phyloP scores from a whole-genome alignment of 2,113 vertebrate species.

The Ramphastos sulfuratus region DNA sequence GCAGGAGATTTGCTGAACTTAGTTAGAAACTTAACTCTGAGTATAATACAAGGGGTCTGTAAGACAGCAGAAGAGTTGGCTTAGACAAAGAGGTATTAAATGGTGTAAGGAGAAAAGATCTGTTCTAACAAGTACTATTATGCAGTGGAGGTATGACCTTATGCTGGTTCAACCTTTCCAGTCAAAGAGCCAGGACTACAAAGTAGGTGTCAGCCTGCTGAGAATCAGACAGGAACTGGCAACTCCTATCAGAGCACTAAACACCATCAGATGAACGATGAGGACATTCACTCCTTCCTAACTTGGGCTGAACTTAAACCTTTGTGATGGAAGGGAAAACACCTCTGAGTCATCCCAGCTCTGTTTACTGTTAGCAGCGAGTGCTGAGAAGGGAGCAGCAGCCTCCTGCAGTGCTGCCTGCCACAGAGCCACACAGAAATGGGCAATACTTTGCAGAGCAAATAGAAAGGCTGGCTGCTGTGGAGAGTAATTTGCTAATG shows the following conservation, averaged over 20 bases:
- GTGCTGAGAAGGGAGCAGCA: neutral
- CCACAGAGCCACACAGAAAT: neutral
- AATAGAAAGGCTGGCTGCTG: neutral
- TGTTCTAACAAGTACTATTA: neutral
- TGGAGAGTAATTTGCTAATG: neutral
- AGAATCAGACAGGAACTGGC: neutral
- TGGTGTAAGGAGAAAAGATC: neutral
- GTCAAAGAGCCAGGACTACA: neutral
- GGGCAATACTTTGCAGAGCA: neutral
- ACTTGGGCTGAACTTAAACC: neutral
- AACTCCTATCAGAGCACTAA: neutral
- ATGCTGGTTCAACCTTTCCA: neutral
- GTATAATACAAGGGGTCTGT: neutral
- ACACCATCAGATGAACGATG: rapidly evolving
- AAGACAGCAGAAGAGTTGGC: neutral
- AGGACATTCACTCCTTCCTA: rapidly evolving
- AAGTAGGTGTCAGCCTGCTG: neutral
- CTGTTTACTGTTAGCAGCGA: neutral
- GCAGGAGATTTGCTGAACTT: constrained; percentile 1
- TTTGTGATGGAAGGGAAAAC: neutral
- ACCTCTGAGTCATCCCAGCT: neutral
- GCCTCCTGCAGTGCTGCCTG: neutral
- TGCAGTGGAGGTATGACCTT: neutral
- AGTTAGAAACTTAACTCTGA: neutral
- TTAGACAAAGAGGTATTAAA: neutral